phyloP scores from a whole-genome alignment of 2,888 invertebrate genomes.

The Drosophila pseudotalamancana region DNA sequence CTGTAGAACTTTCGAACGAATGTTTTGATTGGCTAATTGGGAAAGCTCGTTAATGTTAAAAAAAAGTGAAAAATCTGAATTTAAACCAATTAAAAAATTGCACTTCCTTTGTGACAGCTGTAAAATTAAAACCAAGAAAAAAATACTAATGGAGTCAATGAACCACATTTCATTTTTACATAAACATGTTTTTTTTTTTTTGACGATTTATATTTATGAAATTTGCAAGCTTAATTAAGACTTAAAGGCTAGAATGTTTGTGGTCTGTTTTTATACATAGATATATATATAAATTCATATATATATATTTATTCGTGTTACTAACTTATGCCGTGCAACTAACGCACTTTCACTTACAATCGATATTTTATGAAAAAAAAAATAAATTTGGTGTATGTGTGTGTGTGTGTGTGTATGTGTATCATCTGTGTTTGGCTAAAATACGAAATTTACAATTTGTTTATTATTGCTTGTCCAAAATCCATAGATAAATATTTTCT shows the following conservation, averaged over 20 bases:
- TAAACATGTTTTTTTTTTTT: conserved; percentile 1
- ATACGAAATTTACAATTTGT: neutral
- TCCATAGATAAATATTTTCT: neutral
- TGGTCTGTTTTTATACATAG: neutral
- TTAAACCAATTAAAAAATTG: no score
- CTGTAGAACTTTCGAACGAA: neutral
- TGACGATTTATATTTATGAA: conserved; percentile 4
- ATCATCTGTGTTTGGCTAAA: no score
- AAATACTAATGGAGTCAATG: neutral
- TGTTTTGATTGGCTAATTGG: neutral
- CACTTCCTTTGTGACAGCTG: no score
- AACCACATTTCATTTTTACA: neutral
- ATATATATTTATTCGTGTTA: neutral
- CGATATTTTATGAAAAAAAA: neutral
- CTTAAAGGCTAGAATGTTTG: conserved; percentile 6
- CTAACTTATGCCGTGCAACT: neutral
- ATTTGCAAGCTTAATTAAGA: neutral
- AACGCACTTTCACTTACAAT: neutral
- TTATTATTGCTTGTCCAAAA: neutral
- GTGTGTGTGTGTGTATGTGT: no score
- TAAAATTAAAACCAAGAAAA: no score
- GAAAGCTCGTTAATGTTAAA: neutral
- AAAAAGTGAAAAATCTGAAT: no score
- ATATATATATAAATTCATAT: neutral
- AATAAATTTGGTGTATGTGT: no score